Evolutionary conservation across 2,888 invertebrate species (phyloP), one percentile per base, ranked within the genome.

Genomic region (Parascotia fuliginaria): DNA sequence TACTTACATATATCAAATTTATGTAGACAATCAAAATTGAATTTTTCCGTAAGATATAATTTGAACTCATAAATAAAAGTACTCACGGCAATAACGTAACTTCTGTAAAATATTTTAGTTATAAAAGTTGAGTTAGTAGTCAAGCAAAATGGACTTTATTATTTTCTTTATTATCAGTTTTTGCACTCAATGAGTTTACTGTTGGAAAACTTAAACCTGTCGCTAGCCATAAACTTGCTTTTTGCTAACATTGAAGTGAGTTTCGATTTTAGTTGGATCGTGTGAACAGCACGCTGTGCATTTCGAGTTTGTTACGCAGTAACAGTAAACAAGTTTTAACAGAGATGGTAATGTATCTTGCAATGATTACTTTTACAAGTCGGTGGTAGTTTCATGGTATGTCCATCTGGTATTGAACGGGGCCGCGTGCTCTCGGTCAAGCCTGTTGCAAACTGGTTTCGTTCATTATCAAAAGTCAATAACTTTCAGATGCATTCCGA

Each of bases 381-480:
- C 52, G 56, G 53, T 53, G 59, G 59, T 42, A 65, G 62, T 72
- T 70, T 71, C 54, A 59, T 63, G 71, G 75, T 83, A 70, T 63
- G 75, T 69, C 68, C 71, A 73, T 78, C 81, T 86, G 85, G 80
- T 89, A 88, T 85, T 85, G 85, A 90, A 87, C 86, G 85, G 75
- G 90, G 90, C 82, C 87, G 83, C 70, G 75, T 73, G 76, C 87
- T 85, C 84, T 85, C 87, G 90, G 91, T 89, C 90, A 91, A n/a
- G 83, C 77, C 75, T 65, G 79, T 77, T 78, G 74, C 82, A 89
- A 91, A 92, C 91, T 83, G 88, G 91, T 92, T 92, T 85, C 33
- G 64, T 78, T 79, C 91, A 92, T 91, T 89, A 91, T 87, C 91
- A 91, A 91, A 90, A 91, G 91, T 92, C 91, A 92, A 92, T 92